phyloP scores from a whole-genome alignment of 2,797 vertebrate species.

The Tympanoctomys barrerae region DNA sequence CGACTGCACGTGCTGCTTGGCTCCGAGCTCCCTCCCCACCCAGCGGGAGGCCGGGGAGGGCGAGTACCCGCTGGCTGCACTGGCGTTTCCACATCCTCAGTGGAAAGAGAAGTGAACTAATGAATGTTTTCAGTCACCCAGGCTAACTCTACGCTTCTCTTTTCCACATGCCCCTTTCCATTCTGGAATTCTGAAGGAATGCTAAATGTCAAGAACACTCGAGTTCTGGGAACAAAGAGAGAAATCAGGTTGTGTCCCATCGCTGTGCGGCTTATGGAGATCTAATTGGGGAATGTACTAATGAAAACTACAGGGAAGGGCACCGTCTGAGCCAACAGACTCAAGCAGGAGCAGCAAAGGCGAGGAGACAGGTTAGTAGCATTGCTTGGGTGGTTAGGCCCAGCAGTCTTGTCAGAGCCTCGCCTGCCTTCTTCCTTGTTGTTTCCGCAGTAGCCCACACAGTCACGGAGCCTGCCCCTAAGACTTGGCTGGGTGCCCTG shows the following conservation, averaged over 20 bases:
- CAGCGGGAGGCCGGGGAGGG: background rate
- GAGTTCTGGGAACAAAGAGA: background rate
- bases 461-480: background rate
- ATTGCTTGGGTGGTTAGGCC: background rate
- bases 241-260: background rate
- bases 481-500: background rate
- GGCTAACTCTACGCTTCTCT: background rate
- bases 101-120: constrained; percentile 22
- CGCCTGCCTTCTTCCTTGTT: background rate
- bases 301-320: no score
- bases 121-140: background rate
- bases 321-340: background rate
- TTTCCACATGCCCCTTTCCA: background rate
- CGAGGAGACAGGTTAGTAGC: background rate
- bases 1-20: background rate
- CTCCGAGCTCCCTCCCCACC: background rate
- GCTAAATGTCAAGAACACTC: background rate
- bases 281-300: background rate
- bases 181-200: background rate
- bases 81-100: background rate
- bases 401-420: background rate
- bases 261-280: background rate
- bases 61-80: background rate
- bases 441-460: background rate
- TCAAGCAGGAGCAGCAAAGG: background rate